Base-by-base conservation (phyloP, 2,113 vertebrate species). In the Dolichallabes microphthalmus region DNA sequence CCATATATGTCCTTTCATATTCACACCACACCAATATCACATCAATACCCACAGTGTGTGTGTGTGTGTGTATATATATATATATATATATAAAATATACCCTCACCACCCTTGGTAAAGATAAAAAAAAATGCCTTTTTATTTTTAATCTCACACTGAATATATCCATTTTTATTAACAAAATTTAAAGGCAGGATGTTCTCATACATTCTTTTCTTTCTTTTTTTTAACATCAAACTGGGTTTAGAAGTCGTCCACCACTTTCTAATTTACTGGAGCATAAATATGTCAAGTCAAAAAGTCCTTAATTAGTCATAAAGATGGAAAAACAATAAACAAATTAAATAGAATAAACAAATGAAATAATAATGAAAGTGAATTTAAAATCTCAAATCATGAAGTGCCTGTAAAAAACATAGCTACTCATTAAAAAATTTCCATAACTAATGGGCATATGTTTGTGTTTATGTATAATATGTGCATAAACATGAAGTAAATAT, bases 1-100 rank as follows among this genome's bases (percentile, higher is more conserved):
- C 94, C 90, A 90, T 92, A 89, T 87, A 89, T 87, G 90, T 87
- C 89, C 52, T 85, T 87, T 83, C 77, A 82, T 80, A 82, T 87
- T 83, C 63, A 82, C 86, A 82, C 81, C 35, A 71, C 30, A 84
- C 85, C 74, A 85, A 89, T 87, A 89, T 89, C 55, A 68, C 22
- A 82, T 64, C 50, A 74, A 58, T 74, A 45, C 32, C 17, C 35
- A 80, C 4, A 17, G 32, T 14, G 15, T 80, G 32, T 6, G 20
- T 79, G 9, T 27, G 0, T 76, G 6, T 75, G 12, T 53, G 25
- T 76, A 50, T 53, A n/a, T 76, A 45, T 77, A n/a, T 55, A 10
- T 73, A 10, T 73, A 0, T 30, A 13, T 78, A 8, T 32, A 14
- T 50, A 39, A 53, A 50, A 4, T 53, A 32, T 9, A 52, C 22